These are phyloP conservation scores for Pentalonia nigronervosa DNA, from an alignment of 1,140 invertebrate genomes.

Conservation along the genomic window DNA sequence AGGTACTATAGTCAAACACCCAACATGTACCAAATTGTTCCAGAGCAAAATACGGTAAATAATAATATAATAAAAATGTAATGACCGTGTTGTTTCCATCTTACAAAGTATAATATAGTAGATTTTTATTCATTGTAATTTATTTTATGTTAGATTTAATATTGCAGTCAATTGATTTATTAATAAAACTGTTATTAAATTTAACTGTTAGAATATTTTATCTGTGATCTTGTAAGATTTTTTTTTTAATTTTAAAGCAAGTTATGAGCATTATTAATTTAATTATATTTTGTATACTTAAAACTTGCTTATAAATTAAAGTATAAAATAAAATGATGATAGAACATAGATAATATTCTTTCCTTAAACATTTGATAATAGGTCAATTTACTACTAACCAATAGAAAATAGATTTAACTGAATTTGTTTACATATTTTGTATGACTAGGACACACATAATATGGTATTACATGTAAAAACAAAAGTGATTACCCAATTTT, in stretches of 20 bases:
- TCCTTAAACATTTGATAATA: background rate
- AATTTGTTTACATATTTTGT: background rate
- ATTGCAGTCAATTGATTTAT: background rate
- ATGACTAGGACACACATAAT: background rate
- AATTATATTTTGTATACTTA: background rate
- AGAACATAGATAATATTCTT: background rate
- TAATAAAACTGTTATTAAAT: background rate
- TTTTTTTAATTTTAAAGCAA: background rate
- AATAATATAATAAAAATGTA: background rate
- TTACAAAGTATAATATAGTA: background rate
- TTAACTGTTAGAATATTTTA: background rate
- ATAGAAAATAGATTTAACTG: background rate
- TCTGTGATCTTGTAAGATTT: background rate
- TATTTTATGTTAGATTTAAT: background rate
- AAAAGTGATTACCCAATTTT: background rate
- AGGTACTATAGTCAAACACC: constrained; percentile 48
- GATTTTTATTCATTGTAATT: background rate
- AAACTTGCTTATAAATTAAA: background rate
- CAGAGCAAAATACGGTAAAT: constrained; percentile 39
- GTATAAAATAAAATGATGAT: background rate
- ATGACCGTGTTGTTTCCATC: background rate
- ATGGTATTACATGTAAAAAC: background rate
- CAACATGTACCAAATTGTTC: constrained; percentile 31
- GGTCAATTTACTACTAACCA: background rate
- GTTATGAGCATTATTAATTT: background rate